phyloP scores from a whole-genome alignment of 2,113 vertebrate genomes.

The Lycaon pictus region DNA sequence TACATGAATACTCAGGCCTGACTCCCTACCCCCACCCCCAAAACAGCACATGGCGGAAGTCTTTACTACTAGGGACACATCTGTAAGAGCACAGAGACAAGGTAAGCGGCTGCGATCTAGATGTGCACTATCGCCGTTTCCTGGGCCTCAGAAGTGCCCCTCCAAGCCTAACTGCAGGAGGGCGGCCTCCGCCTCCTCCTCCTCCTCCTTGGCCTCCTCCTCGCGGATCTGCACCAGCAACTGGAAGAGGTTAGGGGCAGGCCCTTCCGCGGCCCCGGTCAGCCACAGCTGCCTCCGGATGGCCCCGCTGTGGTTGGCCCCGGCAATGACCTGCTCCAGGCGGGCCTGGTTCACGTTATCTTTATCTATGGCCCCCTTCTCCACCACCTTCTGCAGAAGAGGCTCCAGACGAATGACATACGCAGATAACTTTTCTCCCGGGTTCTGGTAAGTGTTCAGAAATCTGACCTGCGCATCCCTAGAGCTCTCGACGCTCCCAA shows the following conservation, averaged over 20 bases:
- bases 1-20: background rate
- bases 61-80: background rate
- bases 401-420: constrained; percentile 81
- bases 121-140: background rate
- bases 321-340: constrained; percentile 80
- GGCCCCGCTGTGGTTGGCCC: constrained; percentile 77
- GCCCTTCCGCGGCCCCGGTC: constrained; percentile 35
- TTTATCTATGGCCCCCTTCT: constrained; percentile 80
- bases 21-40: background rate
- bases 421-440: constrained; percentile 76
- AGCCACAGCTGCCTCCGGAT: constrained; percentile 79
- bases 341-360: constrained; percentile 80
- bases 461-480: constrained; percentile 78
- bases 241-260: constrained; percentile 77
- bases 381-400: constrained; percentile 79
- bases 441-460: constrained; percentile 82
- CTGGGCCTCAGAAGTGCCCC: constrained; percentile 62
- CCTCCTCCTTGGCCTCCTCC: constrained; percentile 77
- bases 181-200: constrained; percentile 61
- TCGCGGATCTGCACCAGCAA: constrained; percentile 80
- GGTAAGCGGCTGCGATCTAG: background rate
- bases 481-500: constrained; percentile 76
- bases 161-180: constrained; percentile 78
- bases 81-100: background rate
- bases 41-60: background rate